Percentiles rank a stretch among this genome's conserved stretches.
These are phyloP conservation scores for Lampris incognitus DNA, from an alignment of 2,113 vertebrate species.

Conservation along the genomic window DNA sequence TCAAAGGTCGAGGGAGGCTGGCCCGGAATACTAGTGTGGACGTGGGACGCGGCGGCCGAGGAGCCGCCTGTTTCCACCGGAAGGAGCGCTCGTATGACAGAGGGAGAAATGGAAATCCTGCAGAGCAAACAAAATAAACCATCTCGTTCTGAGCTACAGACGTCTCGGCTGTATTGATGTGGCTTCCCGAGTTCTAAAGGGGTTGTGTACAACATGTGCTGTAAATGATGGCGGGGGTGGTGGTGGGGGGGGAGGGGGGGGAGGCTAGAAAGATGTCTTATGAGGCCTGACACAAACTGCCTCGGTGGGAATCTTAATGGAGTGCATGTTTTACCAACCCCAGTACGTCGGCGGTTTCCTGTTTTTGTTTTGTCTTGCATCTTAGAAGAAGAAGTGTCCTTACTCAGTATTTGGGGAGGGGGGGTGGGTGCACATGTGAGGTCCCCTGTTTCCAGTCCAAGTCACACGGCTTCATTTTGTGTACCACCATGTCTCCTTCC, in stretches of 20 bases:
- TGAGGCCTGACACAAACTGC: constrained; percentile 1
- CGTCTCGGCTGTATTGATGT: constrained; percentile 5
- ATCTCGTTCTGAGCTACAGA: constrained; percentile 23
- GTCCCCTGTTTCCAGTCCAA: no score
- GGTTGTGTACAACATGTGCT: constrained; percentile 10
- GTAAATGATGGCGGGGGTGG: neutral
- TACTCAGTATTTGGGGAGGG: neutral
- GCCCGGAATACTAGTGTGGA: constrained; percentile 40
- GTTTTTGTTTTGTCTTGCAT: neutral
- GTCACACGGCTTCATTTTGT: no score
- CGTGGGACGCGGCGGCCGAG: constrained; percentile 53
- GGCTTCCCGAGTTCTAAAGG: constrained; percentile 15
- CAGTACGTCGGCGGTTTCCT: neutral
- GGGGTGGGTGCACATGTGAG: neutral
- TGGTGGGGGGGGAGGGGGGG: neutral
- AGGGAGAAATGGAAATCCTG: constrained; percentile 26
- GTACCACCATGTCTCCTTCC: no score
- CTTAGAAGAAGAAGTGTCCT: neutral
- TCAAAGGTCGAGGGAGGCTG: constrained; percentile 72
- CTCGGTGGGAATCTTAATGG: constrained; percentile 6
- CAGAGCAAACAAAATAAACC: constrained; percentile 47
- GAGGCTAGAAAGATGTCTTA: neutral
- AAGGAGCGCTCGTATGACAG: constrained; percentile 5
- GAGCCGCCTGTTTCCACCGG: constrained; percentile 30
- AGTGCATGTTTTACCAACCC: constrained; percentile 9